Conservation (phyloP, 2,888 invertebrate genomes). For the Apotomis betuletana region DNA sequence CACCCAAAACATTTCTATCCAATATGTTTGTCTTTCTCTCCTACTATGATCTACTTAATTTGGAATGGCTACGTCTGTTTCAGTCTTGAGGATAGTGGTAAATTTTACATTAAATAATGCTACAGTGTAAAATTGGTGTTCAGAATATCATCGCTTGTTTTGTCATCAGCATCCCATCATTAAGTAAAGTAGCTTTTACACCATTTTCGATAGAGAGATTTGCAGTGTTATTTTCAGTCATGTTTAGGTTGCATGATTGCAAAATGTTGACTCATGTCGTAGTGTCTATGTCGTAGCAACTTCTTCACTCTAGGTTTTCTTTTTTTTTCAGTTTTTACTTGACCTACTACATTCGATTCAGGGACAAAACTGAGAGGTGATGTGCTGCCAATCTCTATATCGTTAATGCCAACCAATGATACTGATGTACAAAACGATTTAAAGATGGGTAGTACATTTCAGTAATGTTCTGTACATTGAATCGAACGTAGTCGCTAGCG, state of each 20-base stretch:
- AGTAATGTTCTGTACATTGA: conserved; percentile 46
- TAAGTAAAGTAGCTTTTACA: conserved; percentile 59
- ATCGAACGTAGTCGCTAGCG: conserved; percentile 60
- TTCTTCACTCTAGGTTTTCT: conserved; percentile 47
- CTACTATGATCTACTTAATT: conserved; percentile 44
- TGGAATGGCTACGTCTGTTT: conserved; percentile 52
- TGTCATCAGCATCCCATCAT: conserved; percentile 63
- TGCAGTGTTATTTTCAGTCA: conserved; percentile 45
- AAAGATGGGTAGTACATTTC: conserved; percentile 44
- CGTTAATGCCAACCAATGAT: background rate
- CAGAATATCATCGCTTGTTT: conserved; percentile 66
- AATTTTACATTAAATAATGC: conserved; percentile 60
- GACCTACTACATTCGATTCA: conserved; percentile 32
- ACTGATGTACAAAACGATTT: background rate
- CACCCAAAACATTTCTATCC: conserved; percentile 46
- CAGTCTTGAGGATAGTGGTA: conserved; percentile 48
- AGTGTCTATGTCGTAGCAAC: conserved; percentile 35
- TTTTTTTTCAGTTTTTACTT: conserved; percentile 43
- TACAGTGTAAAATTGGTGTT: conserved; percentile 76
- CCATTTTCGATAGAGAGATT: conserved; percentile 71
- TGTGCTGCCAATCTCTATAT: conserved; percentile 20
- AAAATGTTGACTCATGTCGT: conserved; percentile 47
- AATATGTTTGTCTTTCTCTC: conserved; percentile 51
- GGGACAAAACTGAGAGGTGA: background rate
- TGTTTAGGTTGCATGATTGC: conserved; percentile 52